Conservation (phyloP, 2,797 vertebrate genomes). For the Anguilla megastoma region DNA sequence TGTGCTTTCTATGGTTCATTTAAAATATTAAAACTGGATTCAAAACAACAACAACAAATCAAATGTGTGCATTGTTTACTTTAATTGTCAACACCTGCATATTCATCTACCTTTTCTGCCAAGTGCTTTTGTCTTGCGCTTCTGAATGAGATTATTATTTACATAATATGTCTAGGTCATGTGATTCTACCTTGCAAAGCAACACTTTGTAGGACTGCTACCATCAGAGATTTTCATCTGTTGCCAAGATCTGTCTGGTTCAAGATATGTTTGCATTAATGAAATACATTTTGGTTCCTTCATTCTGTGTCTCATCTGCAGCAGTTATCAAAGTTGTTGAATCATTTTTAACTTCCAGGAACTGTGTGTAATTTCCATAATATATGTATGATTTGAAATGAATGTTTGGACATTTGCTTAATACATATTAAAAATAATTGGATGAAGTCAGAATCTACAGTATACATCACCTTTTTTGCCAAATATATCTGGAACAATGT, state of each 20-base stretch:
- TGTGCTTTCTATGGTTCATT: constrained; percentile 74
- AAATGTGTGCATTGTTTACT: constrained; percentile 75
- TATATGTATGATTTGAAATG: constrained; percentile 74
- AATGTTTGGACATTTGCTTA: constrained; percentile 70
- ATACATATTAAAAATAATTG: constrained; percentile 61
- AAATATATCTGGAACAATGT: neutral
- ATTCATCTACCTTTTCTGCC: constrained; percentile 42
- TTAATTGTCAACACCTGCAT: constrained; percentile 45
- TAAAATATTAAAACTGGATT: constrained; percentile 81
- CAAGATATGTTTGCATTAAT: constrained; percentile 40
- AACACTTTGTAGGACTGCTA: constrained; percentile 60
- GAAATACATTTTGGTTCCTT: constrained; percentile 56
- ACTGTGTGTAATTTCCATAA: constrained; percentile 72
- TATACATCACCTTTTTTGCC: constrained; percentile 9
- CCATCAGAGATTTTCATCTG: constrained; percentile 26
- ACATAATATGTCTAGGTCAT: constrained; percentile 71
- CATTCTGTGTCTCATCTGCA: constrained; percentile 57
- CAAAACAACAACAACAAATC: constrained; percentile 75
- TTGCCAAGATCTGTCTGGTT: constrained; percentile 41
- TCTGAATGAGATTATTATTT: constrained; percentile 36
- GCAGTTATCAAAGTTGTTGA: constrained; percentile 67
- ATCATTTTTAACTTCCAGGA: constrained; percentile 64
- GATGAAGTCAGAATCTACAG: constrained; percentile 17
- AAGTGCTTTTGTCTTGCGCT: constrained; percentile 32
- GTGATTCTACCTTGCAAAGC: constrained; percentile 74